A percentile compares a stretch with the other conserved stretches of the same genome.
Evolutionary conservation across 2,888 invertebrate genomes (phyloP).

Genomic region (Agrenia bidenticulata): DNA sequence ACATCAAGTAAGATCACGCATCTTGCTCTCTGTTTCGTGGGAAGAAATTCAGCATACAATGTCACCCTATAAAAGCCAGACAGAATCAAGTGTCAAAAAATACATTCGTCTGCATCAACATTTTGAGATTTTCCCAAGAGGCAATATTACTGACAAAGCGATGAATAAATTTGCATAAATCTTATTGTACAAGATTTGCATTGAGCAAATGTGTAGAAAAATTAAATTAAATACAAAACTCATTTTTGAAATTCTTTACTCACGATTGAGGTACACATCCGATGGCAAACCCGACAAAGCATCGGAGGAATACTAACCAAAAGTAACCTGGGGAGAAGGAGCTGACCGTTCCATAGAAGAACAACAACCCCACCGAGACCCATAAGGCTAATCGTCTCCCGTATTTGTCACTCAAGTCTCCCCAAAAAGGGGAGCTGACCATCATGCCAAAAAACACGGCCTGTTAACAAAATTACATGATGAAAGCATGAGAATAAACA

Average conservation of each 20-base stretch:
- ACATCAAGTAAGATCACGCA: conserved; percentile 94
- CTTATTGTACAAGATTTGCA: too few species aligned
- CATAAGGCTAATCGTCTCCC: conserved; percentile 79
- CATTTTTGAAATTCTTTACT: conserved; percentile 58
- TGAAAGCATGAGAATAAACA: not conserved
- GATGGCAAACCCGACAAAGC: conserved; percentile 91
- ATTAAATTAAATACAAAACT: conserved; percentile 6
- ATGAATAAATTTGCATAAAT: too few species aligned
- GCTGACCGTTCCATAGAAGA: conserved; percentile 87
- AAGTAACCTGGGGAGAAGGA: conserved; percentile 86
- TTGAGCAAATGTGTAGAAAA: too few species aligned
- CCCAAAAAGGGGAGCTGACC: conserved; percentile 95
- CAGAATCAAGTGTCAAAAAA: too few species aligned
- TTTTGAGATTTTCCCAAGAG: too few species aligned
- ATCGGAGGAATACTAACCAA: conserved; percentile 86
- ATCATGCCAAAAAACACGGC: conserved; percentile 94
- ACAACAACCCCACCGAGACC: conserved; percentile 83
- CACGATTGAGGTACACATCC: conserved; percentile 97
- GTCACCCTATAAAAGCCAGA: conserved; percentile 72
- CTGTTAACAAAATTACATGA: conserved; percentile 56
- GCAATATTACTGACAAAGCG: too few species aligned
- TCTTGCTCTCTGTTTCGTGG: conserved; percentile 88
- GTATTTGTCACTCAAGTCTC: conserved; percentile 88
- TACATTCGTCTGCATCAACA: too few species aligned
- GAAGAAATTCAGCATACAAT: conserved; percentile 92